These are phyloP conservation scores for Platycheirus rosarum DNA, from an alignment of 2,888 invertebrate genomes.

Conservation along the genomic window DNA sequence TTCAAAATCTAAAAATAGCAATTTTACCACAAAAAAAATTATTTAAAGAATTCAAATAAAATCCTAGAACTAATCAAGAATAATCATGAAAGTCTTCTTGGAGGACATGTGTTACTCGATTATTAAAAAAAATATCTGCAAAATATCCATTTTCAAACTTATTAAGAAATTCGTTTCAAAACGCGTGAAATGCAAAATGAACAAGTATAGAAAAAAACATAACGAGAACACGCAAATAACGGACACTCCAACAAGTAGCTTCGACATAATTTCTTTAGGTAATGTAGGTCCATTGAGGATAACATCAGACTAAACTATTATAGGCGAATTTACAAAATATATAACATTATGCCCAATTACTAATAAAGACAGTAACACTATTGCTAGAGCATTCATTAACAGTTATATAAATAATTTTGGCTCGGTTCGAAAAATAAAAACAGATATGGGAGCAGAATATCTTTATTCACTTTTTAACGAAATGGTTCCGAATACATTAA, in stretches of 20 bases:
- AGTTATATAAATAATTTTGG: too few species aligned
- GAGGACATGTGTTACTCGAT: constrained; percentile 25
- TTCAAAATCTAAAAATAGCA: too few species aligned
- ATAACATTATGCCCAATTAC: too few species aligned
- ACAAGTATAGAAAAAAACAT: constrained; percentile 26
- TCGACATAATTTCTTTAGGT: constrained; percentile 22
- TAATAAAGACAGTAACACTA: too few species aligned
- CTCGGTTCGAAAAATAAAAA: too few species aligned
- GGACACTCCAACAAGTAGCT: constrained; percentile 27
- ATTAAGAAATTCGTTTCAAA: constrained; percentile 28
- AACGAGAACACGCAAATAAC: constrained; percentile 15
- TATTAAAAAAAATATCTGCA: constrained; percentile 14
- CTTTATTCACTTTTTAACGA: too few species aligned
- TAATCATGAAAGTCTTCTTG: constrained; percentile 10
- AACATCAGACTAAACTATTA: too few species aligned
- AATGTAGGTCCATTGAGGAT: constrained; percentile 2
- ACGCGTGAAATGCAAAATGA: constrained; percentile 30
- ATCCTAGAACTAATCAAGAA: constrained; percentile 17
- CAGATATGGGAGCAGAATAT: too few species aligned
- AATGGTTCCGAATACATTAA: too few species aligned
- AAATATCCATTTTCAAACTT: constrained; percentile 21
- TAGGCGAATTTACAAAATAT: too few species aligned
- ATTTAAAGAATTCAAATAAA: not conserved
- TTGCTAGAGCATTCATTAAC: too few species aligned
- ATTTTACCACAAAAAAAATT: not conserved